Base-by-base conservation (phyloP, 2,888 invertebrate species). In the Caenorhabditis sp. region DNA sequence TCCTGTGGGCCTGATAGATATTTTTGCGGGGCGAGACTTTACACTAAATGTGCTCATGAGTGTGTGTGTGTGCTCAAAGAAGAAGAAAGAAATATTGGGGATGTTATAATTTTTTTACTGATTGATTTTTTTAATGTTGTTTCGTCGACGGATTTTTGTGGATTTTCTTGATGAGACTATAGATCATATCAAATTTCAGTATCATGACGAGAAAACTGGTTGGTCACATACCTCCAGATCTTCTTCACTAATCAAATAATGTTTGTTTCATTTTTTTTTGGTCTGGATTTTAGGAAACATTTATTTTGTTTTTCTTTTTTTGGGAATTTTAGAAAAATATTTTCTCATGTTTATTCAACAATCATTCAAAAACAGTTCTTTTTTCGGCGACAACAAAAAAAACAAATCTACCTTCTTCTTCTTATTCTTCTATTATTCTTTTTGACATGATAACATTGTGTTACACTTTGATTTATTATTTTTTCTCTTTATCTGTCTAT, bases 371-470 rank as follows among this genome's bases (percentile, higher is more conserved):
- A 36, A 36, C 5, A 36, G 12, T 12, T 43, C 14, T 43, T 43
- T 43, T 17, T 43, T 17, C 10, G 12, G 6, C 5, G 6, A 43
- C 43, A 12, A 10, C 6, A 43, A 43, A 43, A 43, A 43, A 10
- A 17, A 14, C 14, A 43, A 10, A 43, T 6, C 17, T 3, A 10
- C 12, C 17, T 17, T 3, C 24, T 4, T 53, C 53, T 8, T 50
- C 17, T 50, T 53, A 19, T 53, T 19, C 4, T 53, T 53, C 53
- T 53, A 53, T 23, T 23, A 23, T 53, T 53, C 53, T 53, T 53
- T 53, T 53, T 43, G 43, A 43, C 43, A 43, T 43, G 43, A 43
- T 43, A 43, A 43, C 43, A 43, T 43, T 31, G 31, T 31, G 31
- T 31, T 43, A 43, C 43, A 43, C 43, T 43, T 43, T 43, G 43